A percentile compares a stretch with the other conserved stretches of the same genome.
These are phyloP conservation scores for Mustela lutreola DNA, from an alignment of 2,113 vertebrate species.

Conservation along the genomic window DNA sequence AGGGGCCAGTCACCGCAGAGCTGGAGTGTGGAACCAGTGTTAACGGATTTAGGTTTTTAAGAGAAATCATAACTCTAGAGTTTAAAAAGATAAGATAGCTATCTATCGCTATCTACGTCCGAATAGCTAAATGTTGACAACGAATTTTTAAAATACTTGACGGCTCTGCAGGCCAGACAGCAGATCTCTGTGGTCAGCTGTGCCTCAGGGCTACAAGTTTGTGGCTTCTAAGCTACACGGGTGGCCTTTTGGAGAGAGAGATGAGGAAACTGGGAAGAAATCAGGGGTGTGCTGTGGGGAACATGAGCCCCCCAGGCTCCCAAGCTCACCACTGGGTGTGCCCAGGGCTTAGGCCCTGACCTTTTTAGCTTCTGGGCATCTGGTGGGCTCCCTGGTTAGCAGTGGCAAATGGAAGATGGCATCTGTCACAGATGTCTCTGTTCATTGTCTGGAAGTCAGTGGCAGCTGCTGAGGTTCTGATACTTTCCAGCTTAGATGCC, in stretches of 20 bases:
- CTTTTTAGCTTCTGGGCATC: not conserved
- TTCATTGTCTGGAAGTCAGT: not conserved
- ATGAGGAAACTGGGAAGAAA: not conserved
- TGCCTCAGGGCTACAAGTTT: not conserved
- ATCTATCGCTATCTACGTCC: not conserved
- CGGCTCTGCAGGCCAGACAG: not conserved
- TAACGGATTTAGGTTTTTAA: conserved; percentile 12
- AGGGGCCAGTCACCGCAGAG: not conserved
- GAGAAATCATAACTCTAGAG: not conserved
- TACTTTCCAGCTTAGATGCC: not conserved
- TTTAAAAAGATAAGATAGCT: not conserved
- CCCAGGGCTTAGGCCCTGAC: not conserved
- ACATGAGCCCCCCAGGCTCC: not conserved
- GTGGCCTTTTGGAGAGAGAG: not conserved
- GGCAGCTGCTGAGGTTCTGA: not conserved
- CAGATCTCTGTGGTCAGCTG: not conserved
- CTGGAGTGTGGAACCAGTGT: not conserved
- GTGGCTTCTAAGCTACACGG: not conserved
- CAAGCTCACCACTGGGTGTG: not conserved
- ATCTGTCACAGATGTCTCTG: not conserved
- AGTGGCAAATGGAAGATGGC: not conserved
- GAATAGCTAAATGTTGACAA: not conserved
- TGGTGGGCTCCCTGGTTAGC: not conserved
- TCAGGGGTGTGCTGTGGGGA: not conserved
- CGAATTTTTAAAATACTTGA: not conserved